phyloP scores from a whole-genome alignment of 1,140 invertebrate species.

The Neotoxoptera formosana region DNA sequence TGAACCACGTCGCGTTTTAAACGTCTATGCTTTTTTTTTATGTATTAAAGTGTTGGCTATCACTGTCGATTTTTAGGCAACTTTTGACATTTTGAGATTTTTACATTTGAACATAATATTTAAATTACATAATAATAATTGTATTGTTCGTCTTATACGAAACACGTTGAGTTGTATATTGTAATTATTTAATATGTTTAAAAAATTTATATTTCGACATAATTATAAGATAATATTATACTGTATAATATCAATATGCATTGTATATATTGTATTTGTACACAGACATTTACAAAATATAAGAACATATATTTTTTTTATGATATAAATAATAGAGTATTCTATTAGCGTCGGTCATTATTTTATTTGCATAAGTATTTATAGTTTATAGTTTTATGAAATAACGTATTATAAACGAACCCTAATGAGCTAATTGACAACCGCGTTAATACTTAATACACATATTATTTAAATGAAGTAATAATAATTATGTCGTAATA shows the following conservation, averaged over 20 bases:
- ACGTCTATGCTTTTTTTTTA: neutral
- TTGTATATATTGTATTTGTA: neutral
- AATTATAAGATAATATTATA: neutral
- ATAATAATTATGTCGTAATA: neutral
- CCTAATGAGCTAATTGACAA: neutral
- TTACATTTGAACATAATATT: neutral
- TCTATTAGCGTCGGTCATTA: neutral
- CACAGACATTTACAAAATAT: neutral
- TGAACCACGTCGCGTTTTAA: neutral
- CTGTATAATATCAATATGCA: too few relatives aligned
- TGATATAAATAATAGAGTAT: neutral
- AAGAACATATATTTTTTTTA: neutral
- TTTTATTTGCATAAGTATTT: neutral
- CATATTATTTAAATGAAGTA: slow-evolving; percentile 5
- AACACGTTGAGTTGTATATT: neutral
- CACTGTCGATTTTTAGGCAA: neutral
- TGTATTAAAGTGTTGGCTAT: neutral
- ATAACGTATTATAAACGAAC: neutral
- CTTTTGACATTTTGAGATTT: neutral
- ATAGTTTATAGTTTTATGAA: neutral
- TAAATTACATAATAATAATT: neutral
- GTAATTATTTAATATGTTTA: neutral
- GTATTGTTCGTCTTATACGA: neutral
- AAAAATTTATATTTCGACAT: neutral
- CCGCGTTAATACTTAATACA: neutral